Evolutionary conservation across 2,113 vertebrate species (phyloP).

Genomic region (Chrysochloris asiatica): DNA sequence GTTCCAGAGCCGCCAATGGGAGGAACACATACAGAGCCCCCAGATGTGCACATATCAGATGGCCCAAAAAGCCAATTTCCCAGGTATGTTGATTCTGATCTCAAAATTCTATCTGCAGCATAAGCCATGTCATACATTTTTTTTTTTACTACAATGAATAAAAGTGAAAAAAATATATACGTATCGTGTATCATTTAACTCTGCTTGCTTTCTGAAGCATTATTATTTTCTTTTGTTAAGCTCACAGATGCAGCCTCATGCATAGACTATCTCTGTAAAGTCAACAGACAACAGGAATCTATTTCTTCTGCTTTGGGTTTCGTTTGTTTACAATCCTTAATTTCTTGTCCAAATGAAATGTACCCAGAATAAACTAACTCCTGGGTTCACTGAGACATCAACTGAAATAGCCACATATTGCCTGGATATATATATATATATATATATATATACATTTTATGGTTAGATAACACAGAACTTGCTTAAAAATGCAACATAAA

Average conservation of each 20-base stretch:
- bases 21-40: not conserved
- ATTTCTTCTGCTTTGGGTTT: not conserved
- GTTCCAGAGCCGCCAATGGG: not conserved
- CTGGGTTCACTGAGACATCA: slow-evolving; percentile 32
- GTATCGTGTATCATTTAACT: not conserved
- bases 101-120: slow-evolving; percentile 50
- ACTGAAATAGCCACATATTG: not conserved
- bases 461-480: slow-evolving; percentile 40
- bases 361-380: slow-evolving; percentile 22
- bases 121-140: slow-evolving; percentile 11
- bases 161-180: not conserved
- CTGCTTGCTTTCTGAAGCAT: slow-evolving; percentile 18
- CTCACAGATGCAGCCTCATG: slow-evolving; percentile 23
- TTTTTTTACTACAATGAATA: not conserved
- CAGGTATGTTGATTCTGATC: slow-evolving; percentile 25
- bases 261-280: not conserved
- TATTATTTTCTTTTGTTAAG: slow-evolving; percentile 47
- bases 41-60: not conserved
- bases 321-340: not conserved
- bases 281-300: not conserved
- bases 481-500: slow-evolving; percentile 55
- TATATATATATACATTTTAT: slow-evolving; percentile 11
- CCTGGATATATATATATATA: too few species aligned
- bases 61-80: slow-evolving; percentile 25
- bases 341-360: slow-evolving; percentile 58